Evolutionary conservation across 2,113 vertebrate species (phyloP), one percentile per base, ranked within the genome.

Genomic region (Platycercus adscitus): DNA sequence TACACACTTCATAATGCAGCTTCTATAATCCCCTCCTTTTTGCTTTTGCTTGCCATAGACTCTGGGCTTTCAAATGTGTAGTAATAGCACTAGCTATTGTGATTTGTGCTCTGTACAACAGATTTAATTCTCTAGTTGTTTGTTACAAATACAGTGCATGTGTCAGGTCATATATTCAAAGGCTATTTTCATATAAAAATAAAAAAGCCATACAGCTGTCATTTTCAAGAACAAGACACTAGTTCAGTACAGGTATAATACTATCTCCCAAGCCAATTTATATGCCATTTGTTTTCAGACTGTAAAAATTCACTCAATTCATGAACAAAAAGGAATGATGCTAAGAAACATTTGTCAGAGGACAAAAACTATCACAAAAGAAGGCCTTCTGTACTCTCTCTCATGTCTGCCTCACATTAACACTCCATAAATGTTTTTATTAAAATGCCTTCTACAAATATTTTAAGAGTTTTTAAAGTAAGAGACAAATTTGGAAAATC

Each of bases 121-220:
- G 26, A 8, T 33, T 88, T 43, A 92, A 68, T 81, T 81, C 39
- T 84, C 46, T 50, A 13, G 13, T 46, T 86, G 13, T 23, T 93
- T 86, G 16, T 81, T 75, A 92, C 29, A 92, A 86, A 84, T 35
- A 31, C 7, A 39, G 11, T 35, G 28, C 23, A 84, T 35, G 26
- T 86, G 60, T 14, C 17, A 81, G 60, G 47, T 84, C 64, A 92
- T 91, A 92, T 86, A 95, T 96, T 73, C 52, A 64, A 86, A 73
- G 13, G 28, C 35, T 43, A 28, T 81, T 81, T 86, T 68, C 11
- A 24, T 78, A 65, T 33, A 55, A 92, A 90, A 91, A 55, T 19
- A 86, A 64, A 86, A 63, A 93, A 93, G n/a, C 29, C 73, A 81
- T 29, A 71, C 20, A 81, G 13, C 23, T 70, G 64, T 78, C 80